Conservation (phyloP, 2,888 invertebrate species). For the Strigamia maritima region DNA sequence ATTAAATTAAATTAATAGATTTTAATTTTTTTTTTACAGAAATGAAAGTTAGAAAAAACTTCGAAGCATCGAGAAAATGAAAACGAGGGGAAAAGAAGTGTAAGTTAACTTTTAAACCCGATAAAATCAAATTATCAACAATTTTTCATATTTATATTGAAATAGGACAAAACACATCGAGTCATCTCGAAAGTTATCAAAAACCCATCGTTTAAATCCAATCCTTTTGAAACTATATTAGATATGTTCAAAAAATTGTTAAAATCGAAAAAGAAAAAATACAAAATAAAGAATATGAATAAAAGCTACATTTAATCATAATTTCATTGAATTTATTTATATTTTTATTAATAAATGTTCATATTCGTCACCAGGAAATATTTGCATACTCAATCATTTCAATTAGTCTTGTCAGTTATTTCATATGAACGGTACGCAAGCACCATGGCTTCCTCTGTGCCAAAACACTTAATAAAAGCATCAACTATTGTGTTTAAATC, state of each 20-base stretch:
- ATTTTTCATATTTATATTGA: not conserved
- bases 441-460: not conserved
- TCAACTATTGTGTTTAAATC: not conserved
- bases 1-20: no score
- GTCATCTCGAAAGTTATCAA: not conserved
- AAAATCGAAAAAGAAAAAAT: not conserved
- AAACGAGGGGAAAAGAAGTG: not conserved
- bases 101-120: not conserved
- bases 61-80: not conserved
- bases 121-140: not conserved
- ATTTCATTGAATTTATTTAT: not conserved
- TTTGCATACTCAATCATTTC: not conserved
- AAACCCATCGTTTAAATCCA: not conserved
- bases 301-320: no score
- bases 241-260: constrained; percentile 2
- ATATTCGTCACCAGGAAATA: not conserved
- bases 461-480: not conserved
- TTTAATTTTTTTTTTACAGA: not conserved
- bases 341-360: not conserved
- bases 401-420: no score
- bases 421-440: no score
- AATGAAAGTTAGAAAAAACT: not conserved
- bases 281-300: not conserved
- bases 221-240: not conserved
- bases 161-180: not conserved